These are phyloP conservation scores for Zaprionus kolodkinae DNA, from an alignment of 1,140 invertebrate genomes.

Conservation along the genomic window DNA sequence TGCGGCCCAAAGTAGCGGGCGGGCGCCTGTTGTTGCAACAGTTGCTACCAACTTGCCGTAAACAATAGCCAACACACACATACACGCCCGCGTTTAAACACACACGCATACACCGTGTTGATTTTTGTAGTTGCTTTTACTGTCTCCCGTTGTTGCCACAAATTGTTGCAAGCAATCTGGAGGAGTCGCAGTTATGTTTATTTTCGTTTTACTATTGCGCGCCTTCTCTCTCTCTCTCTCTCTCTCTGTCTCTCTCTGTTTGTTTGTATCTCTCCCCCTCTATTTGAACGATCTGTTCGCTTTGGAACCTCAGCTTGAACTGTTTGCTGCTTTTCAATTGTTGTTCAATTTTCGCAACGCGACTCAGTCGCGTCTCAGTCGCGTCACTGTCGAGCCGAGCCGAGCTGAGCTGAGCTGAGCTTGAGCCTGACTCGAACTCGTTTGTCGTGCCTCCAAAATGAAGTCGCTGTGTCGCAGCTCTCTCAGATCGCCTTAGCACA, in stretches of 20 bases:
- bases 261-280: background rate
- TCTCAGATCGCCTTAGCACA: constrained; percentile 32
- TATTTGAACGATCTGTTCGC: constrained; percentile 57
- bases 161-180: constrained; percentile 25
- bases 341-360: constrained; percentile 61
- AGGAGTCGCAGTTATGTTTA: constrained; percentile 17
- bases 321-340: constrained; percentile 68
- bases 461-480: constrained; percentile 34
- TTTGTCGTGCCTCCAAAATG: constrained; percentile 78
- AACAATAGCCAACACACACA: constrained; percentile 63
- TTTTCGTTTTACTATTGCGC: constrained; percentile 10
- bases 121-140: constrained; percentile 15
- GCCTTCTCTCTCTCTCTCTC: background rate
- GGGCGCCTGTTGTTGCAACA: constrained; percentile 53
- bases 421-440: constrained; percentile 61
- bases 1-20: constrained; percentile 70
- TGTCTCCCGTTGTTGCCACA: constrained; percentile 20
- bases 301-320: constrained; percentile 67
- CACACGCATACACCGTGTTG: constrained; percentile 25
- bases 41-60: constrained; percentile 24
- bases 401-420: constrained; percentile 38
- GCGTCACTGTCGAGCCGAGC: background rate
- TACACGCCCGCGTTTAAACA: constrained; percentile 23
- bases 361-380: constrained; percentile 10
- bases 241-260: background rate